phyloP scores from a whole-genome alignment of 2,797 vertebrate species.

The Microcaecilia unicolor region DNA sequence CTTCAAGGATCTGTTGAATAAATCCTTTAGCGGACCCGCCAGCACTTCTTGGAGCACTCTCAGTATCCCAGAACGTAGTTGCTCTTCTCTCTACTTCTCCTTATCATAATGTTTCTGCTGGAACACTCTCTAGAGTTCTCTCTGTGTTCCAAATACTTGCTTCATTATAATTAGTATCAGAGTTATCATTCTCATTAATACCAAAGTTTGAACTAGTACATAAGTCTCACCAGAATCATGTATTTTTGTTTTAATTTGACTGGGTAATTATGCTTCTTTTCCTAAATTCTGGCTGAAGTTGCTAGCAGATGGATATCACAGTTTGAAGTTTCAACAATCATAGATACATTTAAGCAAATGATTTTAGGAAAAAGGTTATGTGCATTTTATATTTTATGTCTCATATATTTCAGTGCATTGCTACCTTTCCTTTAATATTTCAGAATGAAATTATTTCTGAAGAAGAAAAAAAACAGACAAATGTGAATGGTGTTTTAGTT shows the following conservation, averaged over 20 bases:
- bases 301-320: constrained; percentile 1
- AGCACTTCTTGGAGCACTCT: too few species aligned
- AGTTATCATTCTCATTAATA: too few species aligned
- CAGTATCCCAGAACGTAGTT: too few species aligned
- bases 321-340: neutral
- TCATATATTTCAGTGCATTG: constrained; percentile 8
- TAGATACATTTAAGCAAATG: constrained; percentile 5
- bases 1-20: too few species aligned
- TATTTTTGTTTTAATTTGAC: neutral
- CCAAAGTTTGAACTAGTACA: too few species aligned
- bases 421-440: constrained; percentile 6
- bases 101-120: too few species aligned
- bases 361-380: neutral
- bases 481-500: constrained; percentile 30
- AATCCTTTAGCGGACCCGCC: too few species aligned
- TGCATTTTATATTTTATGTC: neutral
- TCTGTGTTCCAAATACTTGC: too few species aligned
- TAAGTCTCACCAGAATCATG: too few species aligned
- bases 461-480: constrained; percentile 4
- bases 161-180: too few species aligned
- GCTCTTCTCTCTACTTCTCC: too few species aligned
- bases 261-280: neutral
- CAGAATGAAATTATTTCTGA: constrained; percentile 11
- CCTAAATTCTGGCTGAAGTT: constrained; percentile 5
- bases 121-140: too few species aligned